Evolutionary conservation across 1,140 invertebrate genomes (phyloP).

Genomic region (Sinonovacula constricta): DNA sequence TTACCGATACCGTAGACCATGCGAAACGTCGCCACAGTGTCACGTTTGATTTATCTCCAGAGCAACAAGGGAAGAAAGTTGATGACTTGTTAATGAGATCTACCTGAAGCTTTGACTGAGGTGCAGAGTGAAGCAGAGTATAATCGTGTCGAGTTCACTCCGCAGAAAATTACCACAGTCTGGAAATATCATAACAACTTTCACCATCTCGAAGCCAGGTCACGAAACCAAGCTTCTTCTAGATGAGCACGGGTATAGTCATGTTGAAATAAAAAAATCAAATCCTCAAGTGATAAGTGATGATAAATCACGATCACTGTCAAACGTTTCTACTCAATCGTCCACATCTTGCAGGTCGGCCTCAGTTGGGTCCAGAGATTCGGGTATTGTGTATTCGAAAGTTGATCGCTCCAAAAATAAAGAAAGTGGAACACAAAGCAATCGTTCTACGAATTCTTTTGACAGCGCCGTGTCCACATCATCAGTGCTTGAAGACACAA

Average conservation of each 20-base stretch:
- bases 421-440: slow-evolving; percentile 12
- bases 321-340: slow-evolving; percentile 41
- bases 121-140: slow-evolving; percentile 14
- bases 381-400: slow-evolving; percentile 45
- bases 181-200: slow-evolving; percentile 24
- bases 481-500: slow-evolving; percentile 33
- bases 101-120: slow-evolving; percentile 6
- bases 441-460: slow-evolving; percentile 57
- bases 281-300: not conserved
- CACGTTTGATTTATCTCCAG: slow-evolving; percentile 37
- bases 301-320: slow-evolving; percentile 24
- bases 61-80: not conserved
- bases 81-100: slow-evolving; percentile 15
- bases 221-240: slow-evolving; percentile 33
- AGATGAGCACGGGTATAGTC: slow-evolving; percentile 48
- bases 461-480: slow-evolving; percentile 61
- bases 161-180: not conserved
- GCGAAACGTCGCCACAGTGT: slow-evolving; percentile 5
- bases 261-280: slow-evolving; percentile 33
- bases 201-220: slow-evolving; percentile 36
- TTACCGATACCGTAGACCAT: too few relatives aligned
- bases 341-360: slow-evolving; percentile 30
- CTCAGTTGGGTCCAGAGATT: slow-evolving; percentile 55
- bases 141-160: slow-evolving; percentile 16
- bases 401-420: not conserved